Evolutionary conservation across 2,888 invertebrate genomes (phyloP).

Genomic region (Sycophila texana): DNA sequence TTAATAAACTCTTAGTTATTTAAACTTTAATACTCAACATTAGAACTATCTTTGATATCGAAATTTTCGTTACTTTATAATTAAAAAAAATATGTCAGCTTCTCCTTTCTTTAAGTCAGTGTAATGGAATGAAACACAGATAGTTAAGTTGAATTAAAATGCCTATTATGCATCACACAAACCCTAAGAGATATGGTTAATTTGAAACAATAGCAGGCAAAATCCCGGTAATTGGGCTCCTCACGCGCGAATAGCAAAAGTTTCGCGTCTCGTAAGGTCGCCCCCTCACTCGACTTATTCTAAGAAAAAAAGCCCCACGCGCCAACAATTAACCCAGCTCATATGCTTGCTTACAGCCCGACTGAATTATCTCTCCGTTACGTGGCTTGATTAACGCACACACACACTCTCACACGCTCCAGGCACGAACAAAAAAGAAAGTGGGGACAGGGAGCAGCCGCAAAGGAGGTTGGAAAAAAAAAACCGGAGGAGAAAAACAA

Average conservation of each 20-base stretch:
- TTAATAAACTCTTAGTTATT: too few species aligned
- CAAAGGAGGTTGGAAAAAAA: not conserved
- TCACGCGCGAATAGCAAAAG: not conserved
- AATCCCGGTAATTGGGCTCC: constrained; percentile 33
- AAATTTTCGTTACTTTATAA: too few species aligned
- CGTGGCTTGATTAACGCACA: constrained; percentile 39
- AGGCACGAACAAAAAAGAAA: not conserved
- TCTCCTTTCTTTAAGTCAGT: not conserved
- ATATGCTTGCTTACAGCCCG: constrained; percentile 31
- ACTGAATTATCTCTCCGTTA: constrained; percentile 33
- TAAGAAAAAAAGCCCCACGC: constrained; percentile 28
- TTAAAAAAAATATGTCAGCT: too few species aligned
- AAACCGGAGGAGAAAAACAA: constrained; percentile 35
- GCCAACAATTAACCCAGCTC: constrained; percentile 47
- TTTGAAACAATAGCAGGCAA: constrained; percentile 23
- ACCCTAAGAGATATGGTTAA: constrained; percentile 33
- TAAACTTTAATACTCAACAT: too few species aligned
- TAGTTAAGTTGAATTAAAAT: too few species aligned
- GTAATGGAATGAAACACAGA: not conserved
- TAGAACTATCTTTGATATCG: too few species aligned
- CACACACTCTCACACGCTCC: not conserved
- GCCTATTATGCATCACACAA: not conserved
- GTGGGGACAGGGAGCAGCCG: not conserved
- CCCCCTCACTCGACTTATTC: constrained; percentile 32
- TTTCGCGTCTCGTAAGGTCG: constrained; percentile 30